Base-by-base conservation (phyloP, 2,888 invertebrate genomes). In the Phoronis australis region DNA sequence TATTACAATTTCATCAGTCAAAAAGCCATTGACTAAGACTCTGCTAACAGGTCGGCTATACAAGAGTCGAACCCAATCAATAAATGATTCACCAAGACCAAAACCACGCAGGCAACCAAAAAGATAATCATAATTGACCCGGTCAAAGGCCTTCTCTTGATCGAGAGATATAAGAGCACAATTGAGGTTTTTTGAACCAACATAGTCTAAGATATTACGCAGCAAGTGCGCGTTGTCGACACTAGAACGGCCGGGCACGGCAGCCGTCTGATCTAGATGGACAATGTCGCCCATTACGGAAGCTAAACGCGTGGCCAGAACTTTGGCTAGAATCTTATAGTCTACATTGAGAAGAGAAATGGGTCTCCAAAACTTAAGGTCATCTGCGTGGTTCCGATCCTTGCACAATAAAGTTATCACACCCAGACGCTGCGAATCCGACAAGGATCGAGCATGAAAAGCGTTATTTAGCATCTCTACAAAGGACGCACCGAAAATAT, bases 91-190 rank as follows among this genome's bases (percentile, higher is more conserved):
- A 21, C 52, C 45, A 55, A 63, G 59, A 15, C 58, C 57, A 47
- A 56, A 60, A 6, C 48, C 25, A 6, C 44, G 2, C 31, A 63
- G 42, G 4, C 48, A 46, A 40, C 55, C 44, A 49, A 52, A 56
- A 22, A 62, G n/a, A 47, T 49, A 61, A 18, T 48, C 44, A 43
- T 57, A 55, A 24, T 47, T 51, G 9, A 60, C 60, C 37, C 60
- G 45, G 42, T 61, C 59, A 37, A 61, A 61, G 1, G 59, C 60
- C 37, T 61, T 63, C 39, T 55, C 57, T 46, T 61, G 63, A 39
- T 63, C 61, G 25, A 60, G 31, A 48, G 37, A 43, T 31, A 60
- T 54, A 42, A 60, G 56, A 37, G 48, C 48, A 24, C 53, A 48
- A 31, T 42, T 18, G 18, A 54, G 24, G 12, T 59, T 23, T 42